Evolutionary conservation across 2,113 vertebrate genomes (phyloP).

Genomic region (Macaca fascicularis): DNA sequence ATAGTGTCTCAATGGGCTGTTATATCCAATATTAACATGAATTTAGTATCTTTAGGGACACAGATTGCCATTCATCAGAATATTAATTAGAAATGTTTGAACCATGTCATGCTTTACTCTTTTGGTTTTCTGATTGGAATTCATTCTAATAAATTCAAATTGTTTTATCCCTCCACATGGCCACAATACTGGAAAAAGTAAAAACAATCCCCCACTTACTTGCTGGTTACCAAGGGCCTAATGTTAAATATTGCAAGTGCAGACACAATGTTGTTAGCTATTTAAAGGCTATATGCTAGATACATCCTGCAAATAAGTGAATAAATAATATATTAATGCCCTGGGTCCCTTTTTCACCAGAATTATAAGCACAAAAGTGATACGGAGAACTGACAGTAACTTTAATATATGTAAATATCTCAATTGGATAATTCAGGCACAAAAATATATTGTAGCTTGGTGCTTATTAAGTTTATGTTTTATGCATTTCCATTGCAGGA

Average conservation of each 20-base stretch:
- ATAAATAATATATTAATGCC: slow-evolving; percentile 67
- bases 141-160: neutral
- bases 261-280: neutral
- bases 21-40: neutral
- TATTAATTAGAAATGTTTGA: slow-evolving; percentile 2
- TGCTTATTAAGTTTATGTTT: slow-evolving; percentile 55
- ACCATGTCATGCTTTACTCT: neutral
- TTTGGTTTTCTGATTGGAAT: slow-evolving; percentile 25
- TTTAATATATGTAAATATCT: slow-evolving; percentile 55
- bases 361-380: slow-evolving; percentile 43
- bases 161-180: neutral
- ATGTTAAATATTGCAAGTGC: slow-evolving; percentile 19
- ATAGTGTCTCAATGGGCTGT: neutral
- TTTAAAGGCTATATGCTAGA: slow-evolving; percentile 33
- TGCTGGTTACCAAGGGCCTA: neutral
- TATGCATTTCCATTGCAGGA: neutral
- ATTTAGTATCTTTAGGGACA: neutral
- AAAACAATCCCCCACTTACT: neutral
- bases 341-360: neutral
- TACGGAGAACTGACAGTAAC: neutral
- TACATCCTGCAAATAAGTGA: slow-evolving; percentile 63
- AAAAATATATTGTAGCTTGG: slow-evolving; percentile 30
- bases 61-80: neutral
- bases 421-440: slow-evolving; percentile 59
- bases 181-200: neutral